Percentiles rank a stretch among this genome's conserved stretches.
These are phyloP conservation scores for Balanococcus diminutus DNA, from an alignment of 2,888 invertebrate species.

Conservation along the genomic window DNA sequence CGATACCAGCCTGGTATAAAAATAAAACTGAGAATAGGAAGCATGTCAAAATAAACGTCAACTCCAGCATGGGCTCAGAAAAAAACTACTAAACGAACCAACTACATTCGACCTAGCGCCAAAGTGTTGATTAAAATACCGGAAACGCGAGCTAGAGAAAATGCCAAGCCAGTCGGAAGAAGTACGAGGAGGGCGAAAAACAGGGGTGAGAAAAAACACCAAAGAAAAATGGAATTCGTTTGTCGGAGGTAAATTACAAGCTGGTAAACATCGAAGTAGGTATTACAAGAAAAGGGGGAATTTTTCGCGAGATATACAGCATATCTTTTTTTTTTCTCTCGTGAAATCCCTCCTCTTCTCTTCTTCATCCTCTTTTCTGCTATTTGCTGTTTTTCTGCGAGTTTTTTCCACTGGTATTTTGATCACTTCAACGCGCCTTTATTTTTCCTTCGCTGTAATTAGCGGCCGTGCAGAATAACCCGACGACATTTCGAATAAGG, in stretches of 20 bases:
- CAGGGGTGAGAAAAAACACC: background rate
- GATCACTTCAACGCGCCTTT: too few relatives aligned
- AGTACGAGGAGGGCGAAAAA: background rate
- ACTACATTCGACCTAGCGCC: constrained; percentile 4
- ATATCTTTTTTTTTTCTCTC: background rate
- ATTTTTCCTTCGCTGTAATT: too few relatives aligned
- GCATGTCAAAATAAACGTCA: background rate
- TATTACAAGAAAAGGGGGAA: background rate
- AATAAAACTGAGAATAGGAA: background rate
- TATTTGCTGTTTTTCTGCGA: background rate
- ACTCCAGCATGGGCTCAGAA: background rate
- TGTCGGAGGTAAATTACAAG: constrained; percentile 12
- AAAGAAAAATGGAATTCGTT: constrained; percentile 22
- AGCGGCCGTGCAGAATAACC: background rate
- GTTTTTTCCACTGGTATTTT: too few relatives aligned
- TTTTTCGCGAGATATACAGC: background rate
- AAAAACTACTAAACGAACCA: background rate
- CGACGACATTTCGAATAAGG: background rate
- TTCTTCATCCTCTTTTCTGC: background rate
- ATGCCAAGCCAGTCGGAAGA: background rate
- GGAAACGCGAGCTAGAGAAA: background rate
- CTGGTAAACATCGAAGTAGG: constrained; percentile 17
- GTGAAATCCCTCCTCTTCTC: background rate
- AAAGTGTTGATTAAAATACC: constrained; percentile 11
- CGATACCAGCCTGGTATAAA: background rate